Conservation (phyloP, 2,113 vertebrate species). For the Bos javanicus region DNA sequence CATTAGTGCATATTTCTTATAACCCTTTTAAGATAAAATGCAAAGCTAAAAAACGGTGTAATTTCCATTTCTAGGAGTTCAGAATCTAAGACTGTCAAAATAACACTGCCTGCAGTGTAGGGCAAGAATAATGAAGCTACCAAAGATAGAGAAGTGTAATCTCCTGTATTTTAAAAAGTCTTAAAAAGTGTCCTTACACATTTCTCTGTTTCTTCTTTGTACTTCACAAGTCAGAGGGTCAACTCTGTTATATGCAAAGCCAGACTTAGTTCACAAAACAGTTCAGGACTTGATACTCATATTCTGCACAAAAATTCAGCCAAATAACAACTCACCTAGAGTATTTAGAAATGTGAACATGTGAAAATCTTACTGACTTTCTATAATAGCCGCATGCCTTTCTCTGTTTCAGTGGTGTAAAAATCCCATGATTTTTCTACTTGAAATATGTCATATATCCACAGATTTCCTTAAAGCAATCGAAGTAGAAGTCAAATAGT, state of each 20-base stretch:
- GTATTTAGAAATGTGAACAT: not conserved
- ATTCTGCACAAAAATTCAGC: not conserved
- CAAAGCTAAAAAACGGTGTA: not conserved
- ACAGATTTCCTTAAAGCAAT: not conserved
- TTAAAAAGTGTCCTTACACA: not conserved
- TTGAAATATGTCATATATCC: not conserved
- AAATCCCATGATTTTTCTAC: not conserved
- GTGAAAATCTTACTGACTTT: not conserved
- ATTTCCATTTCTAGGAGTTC: not conserved
- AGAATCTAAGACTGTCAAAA: not conserved
- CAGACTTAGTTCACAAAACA: not conserved
- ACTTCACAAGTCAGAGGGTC: not conserved
- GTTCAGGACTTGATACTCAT: not conserved
- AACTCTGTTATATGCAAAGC: not conserved
- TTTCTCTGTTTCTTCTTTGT: not conserved
- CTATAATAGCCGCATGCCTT: not conserved
- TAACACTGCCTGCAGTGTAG: not conserved
- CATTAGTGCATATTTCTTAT: not conserved
- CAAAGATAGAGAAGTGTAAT: not conserved
- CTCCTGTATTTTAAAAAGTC: not conserved
- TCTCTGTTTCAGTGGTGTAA: not conserved
- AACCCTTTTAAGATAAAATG: not conserved
- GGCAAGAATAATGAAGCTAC: not conserved
- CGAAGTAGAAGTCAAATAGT: not conserved
- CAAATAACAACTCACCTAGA: not conserved